Evolutionary conservation across 2,797 vertebrate species (phyloP).

Genomic region (Jordanella pulchra): DNA sequence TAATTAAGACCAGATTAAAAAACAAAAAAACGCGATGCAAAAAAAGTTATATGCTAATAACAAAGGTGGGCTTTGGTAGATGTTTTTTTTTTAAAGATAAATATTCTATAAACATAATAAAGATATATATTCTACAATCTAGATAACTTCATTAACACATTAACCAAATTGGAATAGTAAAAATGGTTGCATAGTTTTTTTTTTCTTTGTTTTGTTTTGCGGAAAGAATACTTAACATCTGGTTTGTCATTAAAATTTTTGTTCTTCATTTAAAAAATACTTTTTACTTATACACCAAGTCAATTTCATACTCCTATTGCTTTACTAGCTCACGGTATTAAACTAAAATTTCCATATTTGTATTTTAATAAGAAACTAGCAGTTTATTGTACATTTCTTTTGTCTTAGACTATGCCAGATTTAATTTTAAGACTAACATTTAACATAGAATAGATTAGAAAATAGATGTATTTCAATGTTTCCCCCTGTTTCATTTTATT

Average conservation of each 20-base stretch:
- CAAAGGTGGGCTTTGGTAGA: too few relatives aligned
- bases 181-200: background rate
- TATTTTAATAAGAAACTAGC: background rate
- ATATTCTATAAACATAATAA: too few relatives aligned
- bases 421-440: background rate
- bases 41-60: background rate
- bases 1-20: background rate
- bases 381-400: background rate
- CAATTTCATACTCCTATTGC: background rate
- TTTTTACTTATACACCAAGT: background rate
- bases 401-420: background rate
- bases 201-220: background rate
- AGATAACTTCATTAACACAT: background rate
- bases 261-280: background rate
- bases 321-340: background rate
- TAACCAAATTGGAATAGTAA: background rate
- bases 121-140: background rate
- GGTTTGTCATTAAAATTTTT: background rate
- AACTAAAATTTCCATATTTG: background rate
- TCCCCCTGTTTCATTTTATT: background rate
- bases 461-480: background rate
- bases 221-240: background rate
- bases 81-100: too few relatives aligned
- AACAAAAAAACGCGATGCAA: background rate
- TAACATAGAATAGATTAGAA: too few relatives aligned